A percentile compares a stretch with the other conserved stretches of the same genome.
Evolutionary conservation across 2,113 vertebrate species (phyloP).

Genomic region (Anoura caudifer): DNA sequence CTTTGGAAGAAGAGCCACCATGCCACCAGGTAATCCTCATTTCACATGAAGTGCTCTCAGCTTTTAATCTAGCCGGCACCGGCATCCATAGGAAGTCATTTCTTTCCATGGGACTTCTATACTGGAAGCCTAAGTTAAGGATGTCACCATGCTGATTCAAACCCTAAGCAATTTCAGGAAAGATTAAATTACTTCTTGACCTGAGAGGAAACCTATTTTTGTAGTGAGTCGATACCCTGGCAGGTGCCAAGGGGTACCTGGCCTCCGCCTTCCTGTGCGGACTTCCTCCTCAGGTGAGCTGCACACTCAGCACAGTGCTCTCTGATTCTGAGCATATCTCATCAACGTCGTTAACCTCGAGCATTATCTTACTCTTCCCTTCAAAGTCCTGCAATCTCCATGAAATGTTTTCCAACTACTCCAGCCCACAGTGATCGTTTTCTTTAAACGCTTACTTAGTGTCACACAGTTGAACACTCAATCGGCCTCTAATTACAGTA

Average conservation of each 20-base stretch:
- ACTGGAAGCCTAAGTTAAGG: not conserved
- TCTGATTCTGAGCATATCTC: not conserved
- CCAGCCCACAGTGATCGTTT: constrained; percentile 25
- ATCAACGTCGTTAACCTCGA: not conserved
- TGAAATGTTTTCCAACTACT: not conserved
- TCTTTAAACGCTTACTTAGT: constrained; percentile 56
- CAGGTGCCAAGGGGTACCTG: not conserved
- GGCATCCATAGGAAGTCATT: not conserved
- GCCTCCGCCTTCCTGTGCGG: rapidly evolving
- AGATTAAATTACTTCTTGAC: not conserved
- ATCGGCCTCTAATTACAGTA: constrained; percentile 68
- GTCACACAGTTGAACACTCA: constrained; percentile 64
- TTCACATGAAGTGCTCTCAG: not conserved
- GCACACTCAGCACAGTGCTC: not conserved
- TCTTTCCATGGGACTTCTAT: not conserved
- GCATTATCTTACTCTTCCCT: not conserved
- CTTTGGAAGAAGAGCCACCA: not conserved
- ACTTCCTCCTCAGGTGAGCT: not conserved
- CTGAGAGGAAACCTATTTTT: not conserved
- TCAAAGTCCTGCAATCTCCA: not conserved
- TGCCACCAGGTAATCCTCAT: not conserved
- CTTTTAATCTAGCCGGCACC: not conserved
- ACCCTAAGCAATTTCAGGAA: not conserved
- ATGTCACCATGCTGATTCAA: rapidly evolving
- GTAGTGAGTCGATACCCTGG: not conserved